Base-by-base conservation (phyloP, 2,888 invertebrate species). In the Halocaridina rubra region DNA sequence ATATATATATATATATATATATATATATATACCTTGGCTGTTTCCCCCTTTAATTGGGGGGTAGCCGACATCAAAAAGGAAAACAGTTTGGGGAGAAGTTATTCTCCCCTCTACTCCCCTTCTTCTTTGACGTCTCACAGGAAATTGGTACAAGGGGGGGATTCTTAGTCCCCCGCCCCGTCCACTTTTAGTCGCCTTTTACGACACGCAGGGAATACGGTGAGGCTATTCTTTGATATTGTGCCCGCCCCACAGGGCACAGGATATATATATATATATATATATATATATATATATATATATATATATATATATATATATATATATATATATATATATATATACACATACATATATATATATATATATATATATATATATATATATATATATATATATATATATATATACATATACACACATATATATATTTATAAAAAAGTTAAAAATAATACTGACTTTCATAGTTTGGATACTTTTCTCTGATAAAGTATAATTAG, bases 331-430 rank as follows among this genome's bases (percentile, higher is more conserved):
- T 46, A 13, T 1, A 4, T 13, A 71, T 10, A 61, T 61, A 2
- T 61, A 61, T 1, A 61, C 24, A 64, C 10, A 64, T 64, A 13
- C 10, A 64, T 16, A 64, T 16, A 64, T 16, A 64, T 16, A 64
- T 46, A 46, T 46, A 46, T 46, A 74, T 22, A 74, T 46, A 74
- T 46, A 46, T 46, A 46, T 46, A 74, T 46, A 74, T 74, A 74
- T 46, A 74, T 74, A 74, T 46, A 72, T 72, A 72, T 72, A 72
- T 72, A 72, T 72, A 72, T 72, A 72, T 72, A 72, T 72, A 72
- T 72, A 10, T 30, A 32, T 33, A 32, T 33, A 72, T 33, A 72
- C 24, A n/a, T 8, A 33, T 16, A 33, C 22, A 72, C 2, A 72
- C 24, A 72, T 2, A 72, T 10, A 33, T 19, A 72, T 24, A 3